Evolutionary conservation across 2,888 invertebrate genomes (phyloP), one percentile per base, ranked within the genome.

Genomic region (Cephus pulcher): DNA sequence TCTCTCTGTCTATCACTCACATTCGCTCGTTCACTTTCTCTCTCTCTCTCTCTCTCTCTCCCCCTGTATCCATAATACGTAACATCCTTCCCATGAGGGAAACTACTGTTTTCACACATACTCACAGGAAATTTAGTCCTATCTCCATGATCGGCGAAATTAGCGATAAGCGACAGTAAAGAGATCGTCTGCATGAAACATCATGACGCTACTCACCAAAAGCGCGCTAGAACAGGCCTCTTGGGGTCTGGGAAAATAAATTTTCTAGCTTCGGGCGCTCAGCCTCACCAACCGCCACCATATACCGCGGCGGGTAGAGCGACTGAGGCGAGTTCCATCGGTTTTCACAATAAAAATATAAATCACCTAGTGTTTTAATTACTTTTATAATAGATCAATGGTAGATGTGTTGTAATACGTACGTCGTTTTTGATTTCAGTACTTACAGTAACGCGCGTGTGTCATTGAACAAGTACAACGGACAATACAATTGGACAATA

Each of bases 381-480:
- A 89, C 84, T 84, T 76, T 89, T 90, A 90, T 88, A 87, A 86
- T 89, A 88, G 85, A 88, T 89, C 90, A 90, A 89, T 89, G 84
- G 88, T 87, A 88, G 85, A 84, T 88, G 86, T 56, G 56, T 56
- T 71, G 33, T 89, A 89, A 91, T 91, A 91, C 91, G 91, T 91
- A 91, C 91, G 91, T 91, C 90, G 88, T 90, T 87, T 88, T 82
- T 80, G 78, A 80, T 81, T 87, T 89, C 88, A 89, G 91, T 91
- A 91, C 91, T 91, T 91, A 91, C 91, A 91, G 89, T 89, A 90
- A 91, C 91, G 90, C 91, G 90, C 86, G 85, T 89, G 90, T 88
- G 89, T 89, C 88, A 89, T 88, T 88, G 88, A 56, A 91, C 90
- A 91, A 91, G 89, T 90, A 90, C 90, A 87, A 89, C 89, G 87